Base-by-base conservation (phyloP, 2,797 vertebrate genomes). In the Pseudochaenichthys georgianus region DNA sequence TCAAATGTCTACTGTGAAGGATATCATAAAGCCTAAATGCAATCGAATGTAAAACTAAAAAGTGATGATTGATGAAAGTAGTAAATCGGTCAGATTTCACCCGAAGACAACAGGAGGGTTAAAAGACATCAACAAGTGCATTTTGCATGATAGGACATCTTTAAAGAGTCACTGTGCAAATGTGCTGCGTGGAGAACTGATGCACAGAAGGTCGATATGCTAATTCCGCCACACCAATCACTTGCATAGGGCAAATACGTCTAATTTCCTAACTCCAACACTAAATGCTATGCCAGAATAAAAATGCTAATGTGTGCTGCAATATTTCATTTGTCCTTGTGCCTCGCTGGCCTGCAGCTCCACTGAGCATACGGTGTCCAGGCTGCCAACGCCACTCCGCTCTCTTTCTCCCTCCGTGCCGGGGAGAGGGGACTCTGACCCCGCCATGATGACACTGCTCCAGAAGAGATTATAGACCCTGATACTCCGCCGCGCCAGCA, bases 391-490 rank as follows among this genome's bases (percentile, higher is more conserved):
- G 90, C 84, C 64, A 72, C 73, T 86, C 85, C 63, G 47, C 78
- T 91, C 81, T 89, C 83, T 86, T 81, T 77, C 81, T 81, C 75
- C 73, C 78, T 81, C 71, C 6, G 41, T 70, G 75, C 71, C 1
- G 48, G 62, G 50, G 50, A 87, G 80, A 83, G 80, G 75, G 77
- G 86, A 89, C 88, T 84, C 82, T 92, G 90, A 91, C 93, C 92
- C 89, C 71, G 65, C 89, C 85, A 89, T 86, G 87, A 92, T 90
- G 90, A 93, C 90, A 88, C 78, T 34, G 81, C 86, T 90, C 86
- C 84, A 88, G 83, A 84, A 83, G 87, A 90, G 91, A 93, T 93
- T 91, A 93, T 91, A 89, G 91, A 82, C 85, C 87, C 78, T 87
- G 91, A 93, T 92, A 88, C 79, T 84, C 67, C 47, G 48, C 83